Percentiles rank a stretch among this genome's conserved stretches.
phyloP scores from a whole-genome alignment of 2,888 invertebrate genomes.

The Acanthosepion pharaonis region DNA sequence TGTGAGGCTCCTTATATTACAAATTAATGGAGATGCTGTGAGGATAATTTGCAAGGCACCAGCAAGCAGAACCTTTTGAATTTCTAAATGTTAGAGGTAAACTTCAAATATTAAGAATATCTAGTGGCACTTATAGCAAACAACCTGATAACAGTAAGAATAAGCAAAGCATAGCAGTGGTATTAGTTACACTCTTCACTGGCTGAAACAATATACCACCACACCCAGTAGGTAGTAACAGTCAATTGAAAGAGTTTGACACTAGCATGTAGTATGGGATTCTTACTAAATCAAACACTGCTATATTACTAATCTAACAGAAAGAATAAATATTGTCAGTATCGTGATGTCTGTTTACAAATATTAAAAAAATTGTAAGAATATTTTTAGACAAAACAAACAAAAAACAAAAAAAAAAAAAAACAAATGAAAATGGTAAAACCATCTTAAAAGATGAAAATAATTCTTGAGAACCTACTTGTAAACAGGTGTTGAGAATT shows the following conservation, averaged over 20 bases:
- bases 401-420: too few relatives aligned
- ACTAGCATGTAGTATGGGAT: not conserved
- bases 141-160: conserved; percentile 12
- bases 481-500: too few relatives aligned
- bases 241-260: not conserved
- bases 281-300: not conserved
- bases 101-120: not conserved
- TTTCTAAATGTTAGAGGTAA: not conserved
- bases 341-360: not conserved
- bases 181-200: not conserved
- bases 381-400: too few relatives aligned
- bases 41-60: not conserved
- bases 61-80: not conserved
- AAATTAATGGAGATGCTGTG: not conserved
- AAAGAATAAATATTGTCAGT: not conserved
- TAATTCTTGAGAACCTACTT: too few relatives aligned
- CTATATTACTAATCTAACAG: too few relatives aligned
- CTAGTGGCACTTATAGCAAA: not conserved
- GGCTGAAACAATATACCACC: not conserved
- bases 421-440: too few relatives aligned
- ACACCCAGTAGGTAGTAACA: not conserved
- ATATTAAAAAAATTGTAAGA: not conserved
- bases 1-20: not conserved
- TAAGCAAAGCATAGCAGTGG: not conserved
- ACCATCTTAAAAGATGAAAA: too few relatives aligned